A percentile compares a stretch with the other conserved stretches of the same genome.
These are phyloP conservation scores for Alouatta palliata DNA, from an alignment of 2,113 vertebrate genomes.

Conservation along the genomic window DNA sequence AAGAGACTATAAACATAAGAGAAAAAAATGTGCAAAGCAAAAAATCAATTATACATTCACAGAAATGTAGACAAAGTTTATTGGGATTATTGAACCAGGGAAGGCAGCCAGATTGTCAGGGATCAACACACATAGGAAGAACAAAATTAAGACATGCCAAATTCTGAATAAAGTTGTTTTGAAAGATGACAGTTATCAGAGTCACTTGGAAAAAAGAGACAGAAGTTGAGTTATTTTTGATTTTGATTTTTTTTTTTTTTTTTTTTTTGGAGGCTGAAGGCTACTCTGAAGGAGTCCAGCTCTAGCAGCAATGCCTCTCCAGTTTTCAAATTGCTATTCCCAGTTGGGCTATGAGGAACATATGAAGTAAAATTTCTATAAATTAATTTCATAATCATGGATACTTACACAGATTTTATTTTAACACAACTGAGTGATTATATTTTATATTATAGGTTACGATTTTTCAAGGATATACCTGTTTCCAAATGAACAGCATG, in stretches of 20 bases:
- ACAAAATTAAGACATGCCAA: conserved; percentile 17
- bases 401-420: neutral
- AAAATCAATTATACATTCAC: conserved; percentile 20
- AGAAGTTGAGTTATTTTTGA: conserved; percentile 9
- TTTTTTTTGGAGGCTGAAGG: neutral
- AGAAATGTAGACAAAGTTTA: conserved; percentile 33
- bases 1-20: neutral
- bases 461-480: neutral
- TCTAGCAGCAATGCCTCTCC: neutral
- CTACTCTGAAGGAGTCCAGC: neutral
- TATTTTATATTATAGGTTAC: neutral
- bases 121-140: neutral
- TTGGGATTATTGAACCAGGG: neutral
- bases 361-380: neutral
- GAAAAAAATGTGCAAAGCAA: neutral
- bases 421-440: neutral
- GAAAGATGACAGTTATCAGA: conserved; percentile 5
- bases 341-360: neutral
- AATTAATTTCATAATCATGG: neutral
- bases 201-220: neutral
- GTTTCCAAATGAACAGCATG: neutral
- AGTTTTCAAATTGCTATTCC: neutral
- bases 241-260: neutral
- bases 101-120: neutral
- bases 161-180: conserved; percentile 35